Percentiles rank a stretch among this genome's conserved stretches.
phyloP scores from a whole-genome alignment of 2,113 vertebrate genomes.

The Conger conger region DNA sequence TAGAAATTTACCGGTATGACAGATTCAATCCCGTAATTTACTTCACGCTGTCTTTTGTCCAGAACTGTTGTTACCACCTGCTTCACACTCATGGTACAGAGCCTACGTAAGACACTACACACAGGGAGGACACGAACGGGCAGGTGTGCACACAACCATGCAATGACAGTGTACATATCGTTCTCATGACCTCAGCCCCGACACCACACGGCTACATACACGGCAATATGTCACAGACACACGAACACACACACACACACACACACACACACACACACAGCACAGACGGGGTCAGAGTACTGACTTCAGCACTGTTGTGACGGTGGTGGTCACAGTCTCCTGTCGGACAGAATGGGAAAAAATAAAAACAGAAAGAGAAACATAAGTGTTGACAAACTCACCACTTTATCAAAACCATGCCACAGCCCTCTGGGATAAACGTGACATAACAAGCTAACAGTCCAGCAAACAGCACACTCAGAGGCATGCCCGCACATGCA shows the following conservation, averaged over 20 bases:
- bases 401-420: background rate
- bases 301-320: slow-evolving; percentile 70
- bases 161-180: slow-evolving; percentile 56
- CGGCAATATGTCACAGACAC: slow-evolving; percentile 17
- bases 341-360: slow-evolving; percentile 40
- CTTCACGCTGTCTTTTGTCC: background rate
- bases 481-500: background rate
- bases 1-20: background rate
- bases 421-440: background rate
- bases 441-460: background rate
- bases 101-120: background rate
- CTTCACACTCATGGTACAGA: slow-evolving; percentile 11
- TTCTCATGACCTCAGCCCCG: no score
- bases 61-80: background rate
- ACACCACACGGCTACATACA: background rate
- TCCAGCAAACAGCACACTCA: background rate
- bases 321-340: slow-evolving; percentile 62
- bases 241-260: slow-evolving; percentile 47
- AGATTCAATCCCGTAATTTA: background rate
- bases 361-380: slow-evolving; percentile 32
- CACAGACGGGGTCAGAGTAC: slow-evolving; percentile 64
- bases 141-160: background rate
- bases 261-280: slow-evolving; percentile 24
- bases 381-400: slow-evolving; percentile 12
- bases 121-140: background rate